Base-by-base conservation (phyloP, 1,140 invertebrate species). In the Brachionus angularis region DNA sequence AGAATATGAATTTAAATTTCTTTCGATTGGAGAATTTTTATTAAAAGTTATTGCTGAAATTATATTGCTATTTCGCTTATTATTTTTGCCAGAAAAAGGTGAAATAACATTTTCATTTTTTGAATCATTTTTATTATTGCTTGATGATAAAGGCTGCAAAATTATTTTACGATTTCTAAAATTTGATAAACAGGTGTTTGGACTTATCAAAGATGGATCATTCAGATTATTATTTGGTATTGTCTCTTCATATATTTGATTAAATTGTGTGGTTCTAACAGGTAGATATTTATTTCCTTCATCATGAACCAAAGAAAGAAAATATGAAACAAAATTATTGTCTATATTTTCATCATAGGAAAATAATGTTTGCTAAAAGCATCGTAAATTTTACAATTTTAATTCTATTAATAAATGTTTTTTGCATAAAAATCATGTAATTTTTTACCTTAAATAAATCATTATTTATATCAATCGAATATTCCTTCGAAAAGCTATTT, bases 201-300 rank as follows among this genome's bases (percentile, higher is more conserved):
- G n/a, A 39, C 39, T 58, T 21, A 34, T 39, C 21, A 58, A 58
- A 2, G 53, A 39, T 7, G 53, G 39, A 23, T 58, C 53, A n/a
- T n/a, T n/a, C n/a, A n/a, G 39, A n/a, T 58, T 58, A 12, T 23
- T 18, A 39, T 23, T 23, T 10, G 4, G 3, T 21, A 12, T 23
- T 58, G 36, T 58, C n/a, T 39, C n/a, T 36, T 58, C 21, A 14
- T 39, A 1, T 21, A 58, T 58, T 1, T 18, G 18, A 34, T 34
- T 55, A 16, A 12, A 23, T 58, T 18, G 7, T 7, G 23, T n/a
- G 39, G 21, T 58, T 25, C 39, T 58, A 23, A 29, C 5, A 12
- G 53, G 53, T 67, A 67, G 29, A 50, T 67, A 47, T 47, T 46
- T 46, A 47, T 67, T 67, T 16, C 39, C 62, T 47, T 67, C 62